These are phyloP conservation scores for Oriolus oriolus DNA, from an alignment of 2,113 vertebrate species.

Conservation along the genomic window DNA sequence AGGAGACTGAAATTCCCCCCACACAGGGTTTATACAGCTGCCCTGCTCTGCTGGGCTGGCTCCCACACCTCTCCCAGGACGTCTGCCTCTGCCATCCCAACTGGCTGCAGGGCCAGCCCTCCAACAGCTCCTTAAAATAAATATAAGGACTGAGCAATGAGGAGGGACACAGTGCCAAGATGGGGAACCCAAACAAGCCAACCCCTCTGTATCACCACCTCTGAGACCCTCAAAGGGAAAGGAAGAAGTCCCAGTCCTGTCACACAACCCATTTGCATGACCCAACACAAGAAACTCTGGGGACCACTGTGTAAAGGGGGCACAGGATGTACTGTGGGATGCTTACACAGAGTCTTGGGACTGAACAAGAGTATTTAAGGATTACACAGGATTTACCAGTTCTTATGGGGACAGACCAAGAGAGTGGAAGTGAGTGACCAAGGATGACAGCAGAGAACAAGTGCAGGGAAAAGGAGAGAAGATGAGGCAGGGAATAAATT, in stretches of 20 bases:
- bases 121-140: neutral
- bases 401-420: neutral
- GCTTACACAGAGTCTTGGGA: neutral
- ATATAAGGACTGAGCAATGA: neutral
- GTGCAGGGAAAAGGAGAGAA: neutral
- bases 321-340: neutral
- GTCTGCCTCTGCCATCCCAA: neutral
- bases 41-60: neutral
- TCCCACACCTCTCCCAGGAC: neutral
- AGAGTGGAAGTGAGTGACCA: neutral
- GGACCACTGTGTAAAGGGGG: neutral
- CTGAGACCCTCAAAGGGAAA: neutral
- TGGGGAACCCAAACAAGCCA: neutral
- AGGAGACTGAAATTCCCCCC: neutral
- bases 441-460: neutral
- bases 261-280: neutral
- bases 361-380: neutral
- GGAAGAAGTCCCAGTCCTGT: neutral
- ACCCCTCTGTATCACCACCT: neutral
- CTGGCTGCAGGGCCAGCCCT: neutral
- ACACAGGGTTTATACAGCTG: neutral
- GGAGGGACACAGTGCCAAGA: neutral
- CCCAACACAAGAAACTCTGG: neutral
- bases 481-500: neutral
- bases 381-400: neutral